Evolutionary conservation across 2,888 invertebrate species (phyloP).

Genomic region (Eristalis tenax): DNA sequence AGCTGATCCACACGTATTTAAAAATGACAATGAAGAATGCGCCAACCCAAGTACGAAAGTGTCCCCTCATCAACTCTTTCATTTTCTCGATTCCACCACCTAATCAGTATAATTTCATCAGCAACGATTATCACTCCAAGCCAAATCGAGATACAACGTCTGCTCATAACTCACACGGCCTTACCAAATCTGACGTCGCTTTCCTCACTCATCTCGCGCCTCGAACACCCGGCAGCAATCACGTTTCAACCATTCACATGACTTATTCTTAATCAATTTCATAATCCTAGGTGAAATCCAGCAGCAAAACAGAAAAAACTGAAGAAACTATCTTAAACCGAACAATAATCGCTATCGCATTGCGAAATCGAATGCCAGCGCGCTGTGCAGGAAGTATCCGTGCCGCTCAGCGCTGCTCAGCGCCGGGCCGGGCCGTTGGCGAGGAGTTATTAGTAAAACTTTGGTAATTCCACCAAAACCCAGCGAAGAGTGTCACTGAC

Average conservation of each 20-base stretch:
- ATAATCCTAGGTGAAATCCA: conserved; percentile 15
- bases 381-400: conserved; percentile 17
- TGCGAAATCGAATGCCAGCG: conserved; percentile 34
- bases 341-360: conserved; percentile 31
- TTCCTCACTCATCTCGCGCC: background rate
- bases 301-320: background rate
- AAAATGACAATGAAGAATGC: too few relatives aligned
- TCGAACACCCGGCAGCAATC: background rate
- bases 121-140: too few relatives aligned
- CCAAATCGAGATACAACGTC: too few relatives aligned
- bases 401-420: background rate
- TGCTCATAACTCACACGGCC: too few relatives aligned
- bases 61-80: too few relatives aligned
- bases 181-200: background rate
- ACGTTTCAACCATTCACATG: conserved; percentile 29
- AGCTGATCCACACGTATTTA: too few relatives aligned
- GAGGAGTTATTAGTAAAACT: conserved; percentile 60
- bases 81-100: too few relatives aligned
- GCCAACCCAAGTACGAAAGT: too few relatives aligned
- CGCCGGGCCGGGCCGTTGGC: background rate
- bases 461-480: conserved; percentile 37
- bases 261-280: conserved; percentile 46
- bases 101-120: too few relatives aligned
- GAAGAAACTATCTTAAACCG: background rate
- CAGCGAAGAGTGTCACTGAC: conserved; percentile 46